phyloP scores from a whole-genome alignment of 2,113 vertebrate species.

The Euleptes europaea region DNA sequence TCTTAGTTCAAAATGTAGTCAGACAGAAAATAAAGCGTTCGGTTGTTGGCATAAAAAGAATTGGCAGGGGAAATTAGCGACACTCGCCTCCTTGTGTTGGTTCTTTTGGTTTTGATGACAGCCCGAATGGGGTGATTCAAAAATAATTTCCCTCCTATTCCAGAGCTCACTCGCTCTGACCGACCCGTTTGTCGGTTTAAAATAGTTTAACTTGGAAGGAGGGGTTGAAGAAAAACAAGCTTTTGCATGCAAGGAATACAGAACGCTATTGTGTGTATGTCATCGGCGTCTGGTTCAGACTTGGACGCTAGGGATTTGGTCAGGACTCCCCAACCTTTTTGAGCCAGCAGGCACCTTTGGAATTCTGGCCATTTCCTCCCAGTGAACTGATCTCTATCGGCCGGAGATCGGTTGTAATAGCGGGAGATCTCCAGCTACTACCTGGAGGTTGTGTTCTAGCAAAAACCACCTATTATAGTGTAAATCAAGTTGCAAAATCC shows the following conservation, averaged over 20 bases:
- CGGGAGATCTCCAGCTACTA: no score
- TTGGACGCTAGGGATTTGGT: neutral
- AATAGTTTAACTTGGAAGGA: neutral
- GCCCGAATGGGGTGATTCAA: neutral
- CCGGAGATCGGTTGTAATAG: no score
- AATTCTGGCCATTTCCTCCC: no score
- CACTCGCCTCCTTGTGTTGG: neutral
- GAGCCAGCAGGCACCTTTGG: no score
- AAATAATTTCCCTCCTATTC: neutral
- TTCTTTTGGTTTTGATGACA: neutral
- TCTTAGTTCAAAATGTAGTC: neutral
- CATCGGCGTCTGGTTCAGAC: no score
- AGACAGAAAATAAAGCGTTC: neutral
- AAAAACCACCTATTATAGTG: no score
- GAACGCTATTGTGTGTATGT: neutral
- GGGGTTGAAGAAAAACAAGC: neutral
- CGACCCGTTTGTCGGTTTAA: neutral
- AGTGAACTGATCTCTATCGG: no score
- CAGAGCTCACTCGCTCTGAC: neutral
- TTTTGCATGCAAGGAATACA: slow-evolving; percentile 19
- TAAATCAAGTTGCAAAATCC: no score
- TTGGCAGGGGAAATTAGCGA: neutral
- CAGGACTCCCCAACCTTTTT: no score
- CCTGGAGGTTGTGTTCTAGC: no score
- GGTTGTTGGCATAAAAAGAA: neutral